Base-by-base conservation (phyloP, 2,113 vertebrate species). In the Paradisaea rubra region DNA sequence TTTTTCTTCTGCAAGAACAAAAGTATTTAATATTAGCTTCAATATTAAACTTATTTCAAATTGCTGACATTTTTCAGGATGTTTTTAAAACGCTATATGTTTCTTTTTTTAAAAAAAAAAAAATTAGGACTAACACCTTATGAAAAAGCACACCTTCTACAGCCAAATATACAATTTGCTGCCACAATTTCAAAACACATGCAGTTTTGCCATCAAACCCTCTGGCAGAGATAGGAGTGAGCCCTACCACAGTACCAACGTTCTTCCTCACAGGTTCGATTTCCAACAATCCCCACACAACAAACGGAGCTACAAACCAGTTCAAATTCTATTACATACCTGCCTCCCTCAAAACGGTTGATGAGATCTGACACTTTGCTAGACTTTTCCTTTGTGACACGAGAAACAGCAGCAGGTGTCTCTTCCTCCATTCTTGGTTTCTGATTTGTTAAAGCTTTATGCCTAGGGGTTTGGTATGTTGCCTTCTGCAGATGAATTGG, bases 331-430 rank as follows among this genome's bases (percentile, higher is more conserved):
- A 1, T 61, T 35, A 87, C 94, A n/a, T 98, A 99, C 99, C 99
- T 98, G 98, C 98, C 98, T 96, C 98, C 98, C 97, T 99, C 99
- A 97, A 99, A 99, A 91, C 94, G 99, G 94, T 98, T 99, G 98
- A 99, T 99, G 97, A 99, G 99, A 97, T 99, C 97, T 28, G 98
- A 99, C 80, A 99, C 98, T 97, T 99, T 99, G 94, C 97, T 98
- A 76, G 96, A 80, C 96, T 98, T 99, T 31, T 99, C 98, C 91
- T 98, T 98, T 69, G 97, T 19, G 20, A 96, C 86, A 93, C 95
- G 83, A 74, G 97, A 88, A 92, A 95, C 91, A 81, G 97, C 72
- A 56, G 93, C 91, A 44, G 97, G 78, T 45, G 92, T 95, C 95
- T 95, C 95, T 56, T 98, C 98, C 96, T 99, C 99, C 99, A 99